Evolutionary conservation across 2,113 vertebrate species (phyloP), one percentile per base, ranked within the genome.

Genomic region (Acinonyx jubatus): DNA sequence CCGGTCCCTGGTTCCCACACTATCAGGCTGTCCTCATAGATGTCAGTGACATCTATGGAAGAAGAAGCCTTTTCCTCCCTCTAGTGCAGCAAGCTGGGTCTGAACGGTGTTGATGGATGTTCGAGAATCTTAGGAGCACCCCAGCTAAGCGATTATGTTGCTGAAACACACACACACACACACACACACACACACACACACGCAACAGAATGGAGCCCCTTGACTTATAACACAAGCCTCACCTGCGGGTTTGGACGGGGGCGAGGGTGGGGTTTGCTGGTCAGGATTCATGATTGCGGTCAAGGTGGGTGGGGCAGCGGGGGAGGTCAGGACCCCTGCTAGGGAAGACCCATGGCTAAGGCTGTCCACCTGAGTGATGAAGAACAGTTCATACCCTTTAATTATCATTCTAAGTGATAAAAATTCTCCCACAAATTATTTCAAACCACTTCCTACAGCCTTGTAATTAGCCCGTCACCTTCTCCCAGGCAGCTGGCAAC

Each of bases 381-480:
- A 95, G 84, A 94, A 81, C 76, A 36, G 55, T 73, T 80, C 66
- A 31, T 52, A 85, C 80, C 85, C 48, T 95, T 93, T 97, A 84
- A 97, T 95, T 94, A 61, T 48, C 81, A 76, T 89, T 78, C 69
- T 89, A 71, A 97, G 95, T 94, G 95, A 50, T 95, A 93, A 97
- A 97, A 95, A 88, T 89, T 92, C 91, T 97, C 71, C 63, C 11
- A 4, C 61, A 92, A 65, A 93, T 96, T 27, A 86, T 96, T 89
- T 91, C 79, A 97, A 63, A 85, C 82, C 63, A 73, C 74, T 92
- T 97, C 78, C 71, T 31, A 82, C 85, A 89, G 63, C 71, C 91
- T 94, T 93, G 76, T 97, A 91, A 97, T 97, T 91, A 97, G 91
- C 66, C 87, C 50, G 7, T 33, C 48, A 9, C 82, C 90, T 73